These are phyloP conservation scores for Brenthis ino DNA, from an alignment of 2,888 invertebrate species.

Conservation along the genomic window DNA sequence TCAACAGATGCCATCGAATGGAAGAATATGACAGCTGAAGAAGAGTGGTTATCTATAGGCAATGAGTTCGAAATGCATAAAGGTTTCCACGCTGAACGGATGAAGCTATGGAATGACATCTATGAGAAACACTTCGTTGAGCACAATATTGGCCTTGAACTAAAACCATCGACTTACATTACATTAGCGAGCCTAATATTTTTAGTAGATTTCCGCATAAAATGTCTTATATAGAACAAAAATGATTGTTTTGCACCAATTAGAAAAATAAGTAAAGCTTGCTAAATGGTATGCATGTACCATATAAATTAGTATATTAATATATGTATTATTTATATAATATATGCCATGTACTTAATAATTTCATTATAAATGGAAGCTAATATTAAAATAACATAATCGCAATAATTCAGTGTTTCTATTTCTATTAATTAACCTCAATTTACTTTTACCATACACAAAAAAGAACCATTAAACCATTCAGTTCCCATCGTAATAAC, in stretches of 20 bases:
- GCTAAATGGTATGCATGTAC: not conserved
- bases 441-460: too few relatives aligned
- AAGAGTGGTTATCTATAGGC: slow-evolving; percentile 57
- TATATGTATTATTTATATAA: not conserved
- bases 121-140: slow-evolving; percentile 64
- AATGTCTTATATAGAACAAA: not conserved
- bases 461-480: too few relatives aligned
- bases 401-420: too few relatives aligned
- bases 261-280: not conserved
- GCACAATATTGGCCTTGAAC: slow-evolving; percentile 39
- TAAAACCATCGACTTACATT: slow-evolving; percentile 32
- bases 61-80: slow-evolving; percentile 36
- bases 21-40: slow-evolving; percentile 47
- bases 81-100: slow-evolving; percentile 56
- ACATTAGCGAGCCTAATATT: slow-evolving; percentile 24
- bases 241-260: not conserved
- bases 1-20: slow-evolving; percentile 48
- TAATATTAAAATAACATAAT: not conserved
- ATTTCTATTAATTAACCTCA: too few relatives aligned
- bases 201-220: slow-evolving; percentile 14
- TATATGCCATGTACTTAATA: slow-evolving; percentile 27
- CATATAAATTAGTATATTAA: too few relatives aligned
- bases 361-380: slow-evolving; percentile 29
- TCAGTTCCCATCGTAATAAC: too few relatives aligned
- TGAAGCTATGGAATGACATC: slow-evolving; percentile 60